Base-by-base conservation (phyloP, 2,113 vertebrate genomes). In the Limanda limanda region DNA sequence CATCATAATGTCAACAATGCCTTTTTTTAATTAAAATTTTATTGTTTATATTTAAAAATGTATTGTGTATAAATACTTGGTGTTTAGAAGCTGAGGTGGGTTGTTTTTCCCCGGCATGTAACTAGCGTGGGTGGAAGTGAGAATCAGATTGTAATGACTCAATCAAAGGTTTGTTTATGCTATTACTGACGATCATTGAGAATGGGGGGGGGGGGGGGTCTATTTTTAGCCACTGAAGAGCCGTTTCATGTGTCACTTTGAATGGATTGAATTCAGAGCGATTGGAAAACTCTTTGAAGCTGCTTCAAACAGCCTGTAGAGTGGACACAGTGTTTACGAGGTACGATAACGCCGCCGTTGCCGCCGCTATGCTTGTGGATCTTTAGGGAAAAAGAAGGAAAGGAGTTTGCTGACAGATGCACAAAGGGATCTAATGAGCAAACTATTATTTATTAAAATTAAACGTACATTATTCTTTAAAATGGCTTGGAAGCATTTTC, bases 241-340 rank as follows among this genome's bases (percentile, higher is more conserved):
- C 62, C 15, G 71, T 25, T 74, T 72, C 15, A 40, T 18, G 60
- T 51, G 67, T 8, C 31, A 35, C 76, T 71, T 63, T 86, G 76
- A 86, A 79, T 71, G 31, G 57, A 86, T 10, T 47, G 25, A 59
- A 68, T 72, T 25, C 67, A n/a, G 2, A 78, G 42, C 54, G 64
- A 85, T 57, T 17, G 47, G 8, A 2, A 7, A 13, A 9, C 31
- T 15, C 74, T 89, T 87, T 87, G 83, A 91, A 84, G 85, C 37
- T 3, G 68, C 78, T 86, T 89, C 71, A 89, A 83, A 84, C 73
- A 14, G 67, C 70, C 55, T 31, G 21, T 23, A 14, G 57, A 76
- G 73, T 59, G 75, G 59, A 76, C 62, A 68, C 64, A 57, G 25
- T 61, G n/a, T 78, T 74, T 71, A 37, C 47, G 73, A 57, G 80